A percentile compares a stretch with the other conserved stretches of the same genome.
phyloP scores from a whole-genome alignment of 2,113 vertebrate species.

The Ptychochromis oligacanthus region DNA sequence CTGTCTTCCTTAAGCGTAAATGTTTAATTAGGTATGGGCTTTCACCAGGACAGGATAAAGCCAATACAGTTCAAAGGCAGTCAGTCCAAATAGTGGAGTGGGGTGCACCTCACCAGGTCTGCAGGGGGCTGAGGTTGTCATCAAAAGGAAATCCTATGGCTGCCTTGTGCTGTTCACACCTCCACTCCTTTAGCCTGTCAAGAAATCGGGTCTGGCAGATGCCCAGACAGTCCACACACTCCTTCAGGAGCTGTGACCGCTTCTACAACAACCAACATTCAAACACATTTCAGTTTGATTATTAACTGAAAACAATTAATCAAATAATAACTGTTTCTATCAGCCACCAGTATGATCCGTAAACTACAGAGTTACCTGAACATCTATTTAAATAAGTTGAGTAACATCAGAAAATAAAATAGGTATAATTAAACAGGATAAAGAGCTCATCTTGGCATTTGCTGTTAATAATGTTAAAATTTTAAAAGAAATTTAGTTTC shows the following conservation, averaged over 20 bases:
- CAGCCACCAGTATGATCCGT: neutral
- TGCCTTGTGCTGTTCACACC: slow-evolving; percentile 89
- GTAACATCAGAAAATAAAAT: neutral
- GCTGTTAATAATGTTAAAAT: neutral
- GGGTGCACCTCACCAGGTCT: slow-evolving; percentile 78
- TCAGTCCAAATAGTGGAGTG: rapidly evolving
- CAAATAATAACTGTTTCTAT: neutral
- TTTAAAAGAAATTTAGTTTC: neutral
- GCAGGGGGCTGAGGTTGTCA: slow-evolving; percentile 83
- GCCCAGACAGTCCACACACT: slow-evolving; percentile 79
- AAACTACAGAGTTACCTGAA: neutral
- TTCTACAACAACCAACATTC: slow-evolving; percentile 60
- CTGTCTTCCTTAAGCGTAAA: too few relatives aligned
- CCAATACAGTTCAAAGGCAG: neutral
- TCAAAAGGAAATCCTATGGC: slow-evolving; percentile 87
- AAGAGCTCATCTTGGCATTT: neutral
- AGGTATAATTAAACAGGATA: neutral
- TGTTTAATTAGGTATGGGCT: neutral
- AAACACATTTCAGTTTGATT: slow-evolving; percentile 13
- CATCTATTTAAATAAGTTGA: neutral
- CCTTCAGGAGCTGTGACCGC: slow-evolving; percentile 73
- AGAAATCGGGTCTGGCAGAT: slow-evolving; percentile 82
- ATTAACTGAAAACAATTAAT: neutral
- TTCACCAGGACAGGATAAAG: neutral
- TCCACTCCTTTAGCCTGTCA: slow-evolving; percentile 87